Percentiles rank a stretch among this genome's conserved stretches.
Evolutionary conservation across 2,888 invertebrate species (phyloP).

Genomic region (Stomorhina lunata): DNA sequence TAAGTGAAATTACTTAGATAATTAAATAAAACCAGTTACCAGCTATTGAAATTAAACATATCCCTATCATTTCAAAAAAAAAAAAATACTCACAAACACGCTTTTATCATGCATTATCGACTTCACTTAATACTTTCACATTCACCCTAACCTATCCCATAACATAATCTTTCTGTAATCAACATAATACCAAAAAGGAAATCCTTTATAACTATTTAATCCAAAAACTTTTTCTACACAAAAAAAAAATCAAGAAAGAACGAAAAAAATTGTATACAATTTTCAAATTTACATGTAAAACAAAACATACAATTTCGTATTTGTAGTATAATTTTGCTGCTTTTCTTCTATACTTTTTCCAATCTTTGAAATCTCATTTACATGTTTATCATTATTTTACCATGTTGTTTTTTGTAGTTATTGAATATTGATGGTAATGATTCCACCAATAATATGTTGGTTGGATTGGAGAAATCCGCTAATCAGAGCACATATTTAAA

Average conservation of each 20-base stretch:
- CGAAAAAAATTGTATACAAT: not conserved
- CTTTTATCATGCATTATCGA: no score
- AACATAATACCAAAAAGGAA: no score
- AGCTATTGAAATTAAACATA: no score
- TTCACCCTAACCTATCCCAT: not conserved
- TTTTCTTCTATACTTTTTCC: conserved; percentile 46
- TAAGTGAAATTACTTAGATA: no score
- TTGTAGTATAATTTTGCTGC: conserved; percentile 24
- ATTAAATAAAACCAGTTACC: no score
- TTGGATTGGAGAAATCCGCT: conserved; percentile 78
- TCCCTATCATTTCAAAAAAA: no score
- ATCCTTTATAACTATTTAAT: not conserved
- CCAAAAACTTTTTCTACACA: not conserved
- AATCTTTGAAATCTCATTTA: conserved; percentile 44
- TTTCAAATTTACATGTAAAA: not conserved
- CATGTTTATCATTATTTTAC: conserved; percentile 65
- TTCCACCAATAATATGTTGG: conserved; percentile 77
- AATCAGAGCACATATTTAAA: conserved; percentile 79
- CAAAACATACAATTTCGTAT: conserved; percentile 24
- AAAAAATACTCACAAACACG: no score
- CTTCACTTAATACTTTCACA: not conserved
- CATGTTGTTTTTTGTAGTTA: conserved; percentile 74
- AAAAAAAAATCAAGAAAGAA: not conserved
- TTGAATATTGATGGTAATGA: conserved; percentile 80
- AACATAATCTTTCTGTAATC: no score